Evolutionary conservation across 37 sponge, comb jelly and placozoan genomes (phyloP).

Genomic region (Chondrosia reniformis): DNA sequence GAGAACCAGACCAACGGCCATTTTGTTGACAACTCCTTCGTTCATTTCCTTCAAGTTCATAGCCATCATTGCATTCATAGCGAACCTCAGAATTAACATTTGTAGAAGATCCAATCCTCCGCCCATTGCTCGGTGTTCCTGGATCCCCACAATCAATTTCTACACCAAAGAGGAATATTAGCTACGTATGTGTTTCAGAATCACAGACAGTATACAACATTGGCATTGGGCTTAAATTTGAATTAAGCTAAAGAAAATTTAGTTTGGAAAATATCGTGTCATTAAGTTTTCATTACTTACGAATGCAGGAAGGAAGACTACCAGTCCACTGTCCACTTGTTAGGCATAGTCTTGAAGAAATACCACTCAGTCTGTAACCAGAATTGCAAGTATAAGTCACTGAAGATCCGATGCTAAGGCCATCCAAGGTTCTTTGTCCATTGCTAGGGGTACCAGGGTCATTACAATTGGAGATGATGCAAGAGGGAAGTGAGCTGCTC

Average conservation of each 20-base stretch:
- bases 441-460: conserved; percentile 10
- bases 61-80: conserved; percentile 29
- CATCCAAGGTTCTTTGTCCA: neutral
- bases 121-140: conserved; percentile 27
- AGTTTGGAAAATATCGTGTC: neutral
- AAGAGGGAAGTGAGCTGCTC: conserved; percentile 33
- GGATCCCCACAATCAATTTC: conserved; percentile 7
- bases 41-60: conserved; percentile 17
- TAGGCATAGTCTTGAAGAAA: neutral
- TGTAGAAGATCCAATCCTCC: neutral
- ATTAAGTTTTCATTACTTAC: neutral
- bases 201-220: too few relatives aligned
- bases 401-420: neutral
- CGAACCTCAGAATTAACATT: conserved; percentile 11
- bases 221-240: neutral
- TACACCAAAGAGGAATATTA: neutral
- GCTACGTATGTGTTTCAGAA: too few relatives aligned
- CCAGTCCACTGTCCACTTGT: neutral
- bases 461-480: conserved; percentile 14
- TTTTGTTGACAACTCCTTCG: neutral
- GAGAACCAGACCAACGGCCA: conserved; percentile 23
- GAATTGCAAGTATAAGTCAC: conserved; percentile 2
- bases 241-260: neutral
- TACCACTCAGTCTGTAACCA: conserved; percentile 18
- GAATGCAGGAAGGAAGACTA: neutral